Evolutionary conservation across 1,140 invertebrate species (phyloP).

Genomic region (Galendromus occidentalis): DNA sequence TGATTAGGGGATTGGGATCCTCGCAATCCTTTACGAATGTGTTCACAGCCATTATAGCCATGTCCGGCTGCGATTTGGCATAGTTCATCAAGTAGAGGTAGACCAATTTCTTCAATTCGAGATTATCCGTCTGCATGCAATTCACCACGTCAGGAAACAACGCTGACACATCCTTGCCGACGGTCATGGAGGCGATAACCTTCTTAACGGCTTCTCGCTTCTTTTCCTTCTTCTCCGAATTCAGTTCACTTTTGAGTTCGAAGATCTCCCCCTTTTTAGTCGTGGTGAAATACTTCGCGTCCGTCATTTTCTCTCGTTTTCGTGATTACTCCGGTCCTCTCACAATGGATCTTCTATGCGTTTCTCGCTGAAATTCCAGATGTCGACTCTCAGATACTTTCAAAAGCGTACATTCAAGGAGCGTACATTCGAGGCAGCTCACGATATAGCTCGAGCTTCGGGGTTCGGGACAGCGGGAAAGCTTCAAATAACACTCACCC

Average conservation of each 20-base stretch:
- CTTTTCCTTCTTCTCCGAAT: constrained; percentile 99
- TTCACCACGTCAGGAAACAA: constrained; percentile 98
- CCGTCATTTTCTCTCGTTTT: constrained; percentile 54
- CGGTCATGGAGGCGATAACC: constrained; percentile 99
- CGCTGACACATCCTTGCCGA: constrained; percentile 62
- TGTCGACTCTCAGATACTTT: no score
- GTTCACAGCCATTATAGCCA: constrained; percentile 99
- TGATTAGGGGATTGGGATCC: constrained; percentile 95
- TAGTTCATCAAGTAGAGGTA: constrained; percentile 99
- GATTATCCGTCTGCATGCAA: constrained; percentile 99
- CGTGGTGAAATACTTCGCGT: constrained; percentile 99
- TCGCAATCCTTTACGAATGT: constrained; percentile 99
- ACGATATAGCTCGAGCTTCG: no score
- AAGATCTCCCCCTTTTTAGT: constrained; percentile 98
- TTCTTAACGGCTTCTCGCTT: constrained; percentile 99
- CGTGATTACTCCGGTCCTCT: neutral
- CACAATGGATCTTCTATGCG: no score
- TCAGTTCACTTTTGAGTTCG: constrained; percentile 93
- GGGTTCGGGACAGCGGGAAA: no score
- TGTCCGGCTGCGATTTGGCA: constrained; percentile 98
- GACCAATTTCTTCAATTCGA: constrained; percentile 97
- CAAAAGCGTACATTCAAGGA: no score
- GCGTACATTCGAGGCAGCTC: no score
- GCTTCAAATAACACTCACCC: no score
- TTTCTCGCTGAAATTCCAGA: no score